A percentile compares a stretch with the other conserved stretches of the same genome.
Evolutionary conservation across 2,113 vertebrate genomes (phyloP).

Genomic region (Parotia lawesii): DNA sequence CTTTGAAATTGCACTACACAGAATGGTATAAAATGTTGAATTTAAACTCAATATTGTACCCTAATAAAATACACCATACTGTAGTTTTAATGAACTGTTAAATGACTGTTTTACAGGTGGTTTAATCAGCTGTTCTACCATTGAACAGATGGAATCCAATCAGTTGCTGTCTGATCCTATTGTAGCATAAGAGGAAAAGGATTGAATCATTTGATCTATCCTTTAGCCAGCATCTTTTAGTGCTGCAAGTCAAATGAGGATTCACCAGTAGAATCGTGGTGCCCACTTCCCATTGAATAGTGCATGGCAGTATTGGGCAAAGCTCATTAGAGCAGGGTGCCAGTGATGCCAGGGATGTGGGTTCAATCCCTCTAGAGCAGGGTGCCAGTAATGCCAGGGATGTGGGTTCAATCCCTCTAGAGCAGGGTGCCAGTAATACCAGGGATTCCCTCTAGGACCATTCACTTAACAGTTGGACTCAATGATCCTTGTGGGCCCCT

Average conservation of each 20-base stretch:
- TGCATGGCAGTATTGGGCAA: rapidly evolving
- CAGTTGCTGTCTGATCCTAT: neutral
- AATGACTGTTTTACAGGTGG: neutral
- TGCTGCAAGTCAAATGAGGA: neutral
- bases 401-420: neutral
- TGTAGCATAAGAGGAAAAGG: neutral
- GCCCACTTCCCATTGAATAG: neutral
- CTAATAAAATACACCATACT: neutral
- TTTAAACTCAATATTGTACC: neutral
- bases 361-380: neutral
- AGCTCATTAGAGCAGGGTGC: neutral
- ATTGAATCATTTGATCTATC: neutral
- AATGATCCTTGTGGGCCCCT: neutral
- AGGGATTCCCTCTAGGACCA: neutral
- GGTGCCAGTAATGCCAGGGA: neutral
- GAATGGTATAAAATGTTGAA: neutral
- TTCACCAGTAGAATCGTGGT: neutral
- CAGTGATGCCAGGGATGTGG: neutral
- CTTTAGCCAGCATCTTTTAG: neutral
- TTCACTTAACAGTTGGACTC: neutral
- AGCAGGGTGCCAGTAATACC: neutral
- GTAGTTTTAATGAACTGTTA: neutral
- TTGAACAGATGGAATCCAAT: neutral
- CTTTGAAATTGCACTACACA: neutral
- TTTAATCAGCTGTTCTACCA: neutral